phyloP scores from a whole-genome alignment of 2,113 vertebrate species.

The Cebus imitator region DNA sequence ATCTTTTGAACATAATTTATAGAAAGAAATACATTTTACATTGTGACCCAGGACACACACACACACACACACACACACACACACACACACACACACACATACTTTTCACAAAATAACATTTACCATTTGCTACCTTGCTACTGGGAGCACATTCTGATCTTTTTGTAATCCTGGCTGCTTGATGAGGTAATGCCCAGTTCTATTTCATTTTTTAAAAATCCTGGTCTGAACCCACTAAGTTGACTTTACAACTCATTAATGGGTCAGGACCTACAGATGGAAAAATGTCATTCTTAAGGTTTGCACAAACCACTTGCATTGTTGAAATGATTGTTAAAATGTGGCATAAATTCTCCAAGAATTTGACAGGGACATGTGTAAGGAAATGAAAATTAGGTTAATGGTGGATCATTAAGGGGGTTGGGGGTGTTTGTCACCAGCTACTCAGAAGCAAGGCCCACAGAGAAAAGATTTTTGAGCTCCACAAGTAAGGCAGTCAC shows the following conservation, averaged over 20 bases:
- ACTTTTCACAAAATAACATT: background rate
- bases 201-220: background rate
- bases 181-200: background rate
- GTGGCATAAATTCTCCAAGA: background rate
- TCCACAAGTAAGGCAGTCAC: background rate
- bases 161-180: background rate
- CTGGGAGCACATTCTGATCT: background rate
- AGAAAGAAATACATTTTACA: background rate
- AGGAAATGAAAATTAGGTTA: background rate
- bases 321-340: conserved; percentile 21
- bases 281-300: background rate
- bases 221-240: background rate
- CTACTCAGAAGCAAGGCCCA: background rate
- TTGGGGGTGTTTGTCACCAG: background rate
- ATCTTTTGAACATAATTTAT: background rate
- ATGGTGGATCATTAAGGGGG: background rate
- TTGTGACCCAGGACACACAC: background rate
- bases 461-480: background rate
- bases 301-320: background rate
- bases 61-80: background rate
- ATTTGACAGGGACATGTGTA: background rate
- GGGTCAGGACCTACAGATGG: background rate
- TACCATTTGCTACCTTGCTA: background rate
- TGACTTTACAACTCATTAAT: background rate
- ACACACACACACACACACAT: background rate